Evolutionary conservation across 2,888 invertebrate genomes (phyloP).

Genomic region (Nomada lathburiana): DNA sequence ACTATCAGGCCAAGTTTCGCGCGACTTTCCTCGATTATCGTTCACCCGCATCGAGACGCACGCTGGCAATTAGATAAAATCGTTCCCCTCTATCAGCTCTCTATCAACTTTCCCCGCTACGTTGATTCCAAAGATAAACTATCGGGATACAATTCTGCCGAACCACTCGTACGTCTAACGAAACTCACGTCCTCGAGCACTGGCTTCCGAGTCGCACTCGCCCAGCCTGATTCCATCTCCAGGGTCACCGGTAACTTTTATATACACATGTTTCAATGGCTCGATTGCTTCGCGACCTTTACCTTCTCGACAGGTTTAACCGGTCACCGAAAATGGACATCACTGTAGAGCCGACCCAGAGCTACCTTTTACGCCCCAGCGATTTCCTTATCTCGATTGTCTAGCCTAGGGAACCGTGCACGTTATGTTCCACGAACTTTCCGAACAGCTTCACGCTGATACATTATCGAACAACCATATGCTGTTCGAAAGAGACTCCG

Average conservation of each 20-base stretch:
- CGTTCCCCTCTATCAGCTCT: not conserved
- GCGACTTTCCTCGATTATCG: slow-evolving; percentile 11
- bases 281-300: slow-evolving; percentile 48
- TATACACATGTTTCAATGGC: slow-evolving; percentile 36
- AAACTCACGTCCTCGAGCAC: slow-evolving; percentile 32
- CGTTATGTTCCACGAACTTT: not conserved
- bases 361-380: not conserved
- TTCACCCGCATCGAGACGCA: not conserved
- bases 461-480: slow-evolving; percentile 49
- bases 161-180: not conserved
- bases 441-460: slow-evolving; percentile 17
- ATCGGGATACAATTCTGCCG: not conserved
- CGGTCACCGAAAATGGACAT: slow-evolving; percentile 26
- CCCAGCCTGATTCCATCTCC: slow-evolving; percentile 62
- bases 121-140: not conserved
- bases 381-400: slow-evolving; percentile 13
- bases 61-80: not conserved
- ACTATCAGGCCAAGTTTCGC: not conserved
- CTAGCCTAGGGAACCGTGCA: too few species aligned
- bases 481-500: not conserved
- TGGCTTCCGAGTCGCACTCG: slow-evolving; percentile 53
- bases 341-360: not conserved
- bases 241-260: slow-evolving; percentile 47
- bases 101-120: not conserved
- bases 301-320: slow-evolving; percentile 42